Base-by-base conservation (phyloP, 2,113 vertebrate species). In the Alaudala cheleensis region DNA sequence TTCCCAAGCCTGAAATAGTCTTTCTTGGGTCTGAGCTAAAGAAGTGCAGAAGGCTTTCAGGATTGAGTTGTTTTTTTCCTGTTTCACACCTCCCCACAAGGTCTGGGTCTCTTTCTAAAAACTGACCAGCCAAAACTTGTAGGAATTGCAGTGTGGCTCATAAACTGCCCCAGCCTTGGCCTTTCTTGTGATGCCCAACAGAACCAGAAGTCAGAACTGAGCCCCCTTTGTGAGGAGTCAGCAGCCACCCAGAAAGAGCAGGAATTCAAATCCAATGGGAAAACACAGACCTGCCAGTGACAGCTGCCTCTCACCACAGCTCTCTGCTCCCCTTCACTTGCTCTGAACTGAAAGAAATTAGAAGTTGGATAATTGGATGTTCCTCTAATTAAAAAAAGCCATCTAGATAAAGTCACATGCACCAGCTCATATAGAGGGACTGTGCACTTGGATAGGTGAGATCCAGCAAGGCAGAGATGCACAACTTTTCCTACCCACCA, bases 361-460 rank as follows among this genome's bases (percentile, higher is more conserved):
- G 0, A 9, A 29, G 8, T 22, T 66, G 29, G 14, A 49, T 10
- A 70, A 74, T 33, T 28, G 34, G 40, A 12, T 22, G 7, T 33
- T 88, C 24, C 33, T 51, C 64, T n/a, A 37, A 31, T 54, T 14
- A 25, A 25, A 21, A 51, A 51, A 8, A 11, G 6, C 5, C 51
- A 47, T 42, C 45, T 60, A 40, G 37, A 16, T 47, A 10, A 54
- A 56, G 44, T 22, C 60, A 33, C 13, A 4, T 0, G 0, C 40
- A 14, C 1, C 34, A 53, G 16, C 25, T 28, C 10, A 1, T 9
- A 2, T 0, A 12, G 21, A 18, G 14, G 13, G 6, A 29, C 24
- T 26, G 25, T 37, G 31, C 12, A 19, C 33, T 40, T 3, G 0
- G 44, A 28, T 3, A 7, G 6, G 6, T 5, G 44, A 70, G 49